These are phyloP conservation scores for Microcebus lehilahytsara DNA, from an alignment of 2,113 vertebrate species.

Conservation along the genomic window DNA sequence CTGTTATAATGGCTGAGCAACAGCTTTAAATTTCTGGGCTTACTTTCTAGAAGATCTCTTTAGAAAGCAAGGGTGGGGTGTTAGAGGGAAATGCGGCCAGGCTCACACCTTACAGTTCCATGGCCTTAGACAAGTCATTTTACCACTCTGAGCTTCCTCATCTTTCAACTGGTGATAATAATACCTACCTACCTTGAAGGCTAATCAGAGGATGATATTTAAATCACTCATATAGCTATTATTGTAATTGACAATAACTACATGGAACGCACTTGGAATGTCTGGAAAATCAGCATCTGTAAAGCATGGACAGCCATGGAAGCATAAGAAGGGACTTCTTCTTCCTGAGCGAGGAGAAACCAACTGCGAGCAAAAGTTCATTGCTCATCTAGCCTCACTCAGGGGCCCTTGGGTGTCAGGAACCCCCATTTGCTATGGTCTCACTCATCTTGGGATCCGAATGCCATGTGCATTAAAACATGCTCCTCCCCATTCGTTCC, in stretches of 20 bases:
- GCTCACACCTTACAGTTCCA: neutral
- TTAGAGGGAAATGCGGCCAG: neutral
- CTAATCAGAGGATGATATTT: neutral
- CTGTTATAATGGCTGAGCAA: neutral
- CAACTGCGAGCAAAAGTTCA: neutral
- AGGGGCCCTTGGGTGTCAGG: neutral
- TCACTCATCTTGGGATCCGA: neutral
- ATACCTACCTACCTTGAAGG: neutral
- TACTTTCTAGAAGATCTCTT: neutral
- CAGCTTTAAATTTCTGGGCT: neutral
- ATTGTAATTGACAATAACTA: neutral
- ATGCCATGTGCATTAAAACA: neutral
- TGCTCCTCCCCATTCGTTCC: neutral
- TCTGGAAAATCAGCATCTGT: neutral
- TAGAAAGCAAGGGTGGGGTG: neutral
- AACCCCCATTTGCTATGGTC: neutral
- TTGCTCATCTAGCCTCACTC: neutral
- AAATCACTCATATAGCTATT: neutral
- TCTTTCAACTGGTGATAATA: neutral
- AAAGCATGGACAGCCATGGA: neutral
- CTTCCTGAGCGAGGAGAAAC: neutral
- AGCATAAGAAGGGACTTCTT: neutral
- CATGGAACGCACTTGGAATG: neutral
- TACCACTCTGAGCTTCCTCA: neutral
- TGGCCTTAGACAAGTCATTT: neutral